Conservation (phyloP, 2,113 vertebrate genomes). For the zebrafish (Danio rerio) region GRCz12tu NC_133187.1:42004001-42004500, state of each 20-base stretch:
- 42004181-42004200: not conserved
- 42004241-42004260: not conserved
- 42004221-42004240: too few species aligned
- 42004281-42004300: not conserved
- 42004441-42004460: not conserved
- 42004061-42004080: too few species aligned
- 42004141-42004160: too few species aligned
- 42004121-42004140: too few species aligned
- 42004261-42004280: not conserved
- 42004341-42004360: not conserved
- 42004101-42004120: too few species aligned
- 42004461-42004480: not conserved
- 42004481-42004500: slow-evolving; percentile 8
- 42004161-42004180: too few species aligned
- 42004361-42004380: too few species aligned
- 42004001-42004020: too few species aligned
- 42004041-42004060: too few species aligned
- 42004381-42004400: not conserved
- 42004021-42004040: too few species aligned
- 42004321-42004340: not conserved
- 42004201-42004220: not conserved
- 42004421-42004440: not conserved
- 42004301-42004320: not conserved
- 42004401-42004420: slow-evolving; percentile 1
- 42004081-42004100: too few species aligned